These are phyloP conservation scores for Chorisops tibialis DNA, from an alignment of 2,888 invertebrate genomes.

Conservation along the genomic window DNA sequence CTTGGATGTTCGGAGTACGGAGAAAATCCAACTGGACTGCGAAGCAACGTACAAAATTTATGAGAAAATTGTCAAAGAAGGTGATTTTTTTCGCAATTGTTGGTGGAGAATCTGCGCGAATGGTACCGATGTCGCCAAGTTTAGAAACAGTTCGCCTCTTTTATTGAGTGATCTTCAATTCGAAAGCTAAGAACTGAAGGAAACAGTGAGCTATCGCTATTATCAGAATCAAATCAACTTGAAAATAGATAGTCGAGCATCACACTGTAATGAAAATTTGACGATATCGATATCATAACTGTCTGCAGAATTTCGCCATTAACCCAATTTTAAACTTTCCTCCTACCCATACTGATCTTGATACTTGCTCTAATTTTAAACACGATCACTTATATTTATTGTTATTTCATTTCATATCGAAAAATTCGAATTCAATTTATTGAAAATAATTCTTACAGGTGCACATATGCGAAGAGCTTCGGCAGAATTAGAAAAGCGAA, in stretches of 20 bases:
- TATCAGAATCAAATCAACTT: too few relatives aligned
- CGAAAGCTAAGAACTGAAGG: too few relatives aligned
- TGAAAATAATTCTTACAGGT: conserved; percentile 56
- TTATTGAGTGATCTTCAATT: too few relatives aligned
- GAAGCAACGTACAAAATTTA: conserved; percentile 79
- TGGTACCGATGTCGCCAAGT: too few relatives aligned
- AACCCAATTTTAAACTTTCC: too few relatives aligned
- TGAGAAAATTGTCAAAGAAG: conserved; percentile 73
- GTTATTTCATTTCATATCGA: neutral
- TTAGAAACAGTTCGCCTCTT: too few relatives aligned
- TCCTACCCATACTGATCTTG: neutral
- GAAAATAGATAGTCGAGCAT: too few relatives aligned
- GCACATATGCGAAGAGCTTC: conserved; percentile 73
- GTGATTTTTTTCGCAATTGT: conserved; percentile 52
- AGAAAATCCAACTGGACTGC: conserved; percentile 66
- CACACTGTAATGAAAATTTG: too few relatives aligned
- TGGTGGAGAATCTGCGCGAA: too few relatives aligned
- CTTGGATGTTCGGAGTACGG: conserved; percentile 58
- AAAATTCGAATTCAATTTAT: neutral
- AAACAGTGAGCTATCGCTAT: too few relatives aligned
- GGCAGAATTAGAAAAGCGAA: conserved; percentile 73
- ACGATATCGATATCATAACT: too few relatives aligned
- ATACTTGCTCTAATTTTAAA: conserved; percentile 5
- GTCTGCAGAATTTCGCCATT: too few relatives aligned
- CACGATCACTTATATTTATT: neutral